phyloP scores from a whole-genome alignment of 2,113 vertebrate species.

The Tupaia tana region DNA sequence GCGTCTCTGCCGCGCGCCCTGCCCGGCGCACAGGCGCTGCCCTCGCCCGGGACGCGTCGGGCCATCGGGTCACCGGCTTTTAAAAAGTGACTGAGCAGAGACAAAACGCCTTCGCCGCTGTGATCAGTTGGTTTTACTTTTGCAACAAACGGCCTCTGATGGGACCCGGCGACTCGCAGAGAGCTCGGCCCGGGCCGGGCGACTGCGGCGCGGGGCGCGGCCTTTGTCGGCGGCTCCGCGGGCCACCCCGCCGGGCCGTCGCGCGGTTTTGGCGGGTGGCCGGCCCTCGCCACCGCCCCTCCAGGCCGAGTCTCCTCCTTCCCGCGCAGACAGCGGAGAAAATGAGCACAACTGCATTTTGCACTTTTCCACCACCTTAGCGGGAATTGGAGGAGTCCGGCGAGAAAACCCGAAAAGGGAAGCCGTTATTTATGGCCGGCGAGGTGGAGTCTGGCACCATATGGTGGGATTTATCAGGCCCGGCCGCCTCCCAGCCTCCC shows the following conservation, averaged over 20 bases:
- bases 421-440: constrained; percentile 84
- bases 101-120: neutral
- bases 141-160: neutral
- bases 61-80: neutral
- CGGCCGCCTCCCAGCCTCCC: constrained; percentile 39
- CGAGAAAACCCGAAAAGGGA: constrained; percentile 81
- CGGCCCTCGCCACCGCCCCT: neutral
- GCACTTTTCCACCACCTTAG: constrained; percentile 65
- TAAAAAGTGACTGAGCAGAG: rapidly evolving
- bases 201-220: neutral
- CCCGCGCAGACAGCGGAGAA: neutral
- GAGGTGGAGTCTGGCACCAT: constrained; percentile 83
- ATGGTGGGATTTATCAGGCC: constrained; percentile 84
- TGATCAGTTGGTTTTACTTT: neutral
- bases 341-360: constrained; percentile 66
- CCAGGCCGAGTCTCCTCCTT: neutral
- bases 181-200: neutral
- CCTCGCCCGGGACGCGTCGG: neutral
- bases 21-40: neutral
- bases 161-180: neutral
- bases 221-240: too few relatives aligned
- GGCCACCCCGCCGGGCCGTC: neutral
- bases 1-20: neutral
- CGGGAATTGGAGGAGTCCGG: constrained; percentile 76
- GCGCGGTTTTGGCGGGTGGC: neutral